phyloP scores from a whole-genome alignment of 1,140 invertebrate species.

The Drosophila dunni region DNA sequence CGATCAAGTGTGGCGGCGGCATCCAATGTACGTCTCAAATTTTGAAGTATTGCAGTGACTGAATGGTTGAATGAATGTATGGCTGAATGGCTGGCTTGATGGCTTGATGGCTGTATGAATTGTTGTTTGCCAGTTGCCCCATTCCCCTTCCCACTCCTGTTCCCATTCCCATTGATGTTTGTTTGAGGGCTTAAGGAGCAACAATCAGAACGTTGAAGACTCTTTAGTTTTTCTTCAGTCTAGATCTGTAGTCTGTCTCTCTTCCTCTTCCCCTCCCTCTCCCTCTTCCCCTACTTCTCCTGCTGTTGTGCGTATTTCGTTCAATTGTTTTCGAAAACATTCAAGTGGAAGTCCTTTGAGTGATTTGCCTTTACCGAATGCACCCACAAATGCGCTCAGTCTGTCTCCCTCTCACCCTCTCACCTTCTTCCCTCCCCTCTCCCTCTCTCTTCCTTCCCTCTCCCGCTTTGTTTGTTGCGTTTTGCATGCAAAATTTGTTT shows the following conservation, averaged over 20 bases:
- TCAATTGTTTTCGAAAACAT: conserved; percentile 52
- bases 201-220: conserved; percentile 13
- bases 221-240: conserved; percentile 16
- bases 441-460: not conserved
- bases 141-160: not conserved
- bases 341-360: conserved; percentile 79
- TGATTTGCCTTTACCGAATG: conserved; percentile 32
- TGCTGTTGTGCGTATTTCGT: conserved; percentile 25
- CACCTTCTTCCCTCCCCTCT: not conserved
- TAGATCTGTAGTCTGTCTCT: not conserved
- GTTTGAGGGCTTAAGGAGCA: conserved; percentile 40
- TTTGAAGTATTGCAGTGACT: not conserved
- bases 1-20: conserved; percentile 69
- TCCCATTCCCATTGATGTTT: conserved; percentile 45
- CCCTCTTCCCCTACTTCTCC: not conserved
- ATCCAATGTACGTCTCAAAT: conserved; percentile 13
- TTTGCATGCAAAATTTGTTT: conserved; percentile 74
- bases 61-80: not conserved
- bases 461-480: conserved; percentile 60
- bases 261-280: not conserved
- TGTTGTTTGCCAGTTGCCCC: not conserved
- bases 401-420: not conserved
- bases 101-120: not conserved
- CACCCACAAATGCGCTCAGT: conserved; percentile 14
- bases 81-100: not conserved